Base-by-base conservation (phyloP, 2,113 vertebrate species). In the Fregetta grallaria region DNA sequence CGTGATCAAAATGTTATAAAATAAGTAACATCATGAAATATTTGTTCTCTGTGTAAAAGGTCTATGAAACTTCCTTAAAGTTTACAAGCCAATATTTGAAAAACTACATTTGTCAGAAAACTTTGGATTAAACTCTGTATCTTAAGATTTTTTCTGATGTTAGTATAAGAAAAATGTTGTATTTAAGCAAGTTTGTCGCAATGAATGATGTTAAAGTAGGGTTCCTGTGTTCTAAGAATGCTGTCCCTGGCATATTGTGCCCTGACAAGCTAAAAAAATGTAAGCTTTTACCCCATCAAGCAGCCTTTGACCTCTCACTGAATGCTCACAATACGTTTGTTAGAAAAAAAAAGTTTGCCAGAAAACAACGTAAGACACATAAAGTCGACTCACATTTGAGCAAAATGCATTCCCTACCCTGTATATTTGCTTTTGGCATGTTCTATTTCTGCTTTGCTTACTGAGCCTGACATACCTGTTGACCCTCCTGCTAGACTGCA, bases 151-250 rank as follows among this genome's bases (percentile, higher is more conserved):
- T 79, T 91, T 78, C 52, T 49, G 21, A 38, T 67, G 21, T 10
- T 53, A 44, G 15, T n/a, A 4, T 52, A n/a, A 86, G 38, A 71
- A 97, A 84, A 91, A 71, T 53, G 26, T 13, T 75, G 16, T 74
- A 2, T 88, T 95, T 71, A 95, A 82, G 23, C n/a, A 82, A 89
- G 75, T 94, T 91, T 94, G 50, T 65, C 47, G 45, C n/a, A 84
- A 81, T n/a, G 21, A 85, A 83, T 92, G 19, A 86, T 91, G 44
- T 85, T 86, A 87, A 96, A 94, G 70, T 71, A 63, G 9, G 32
- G 40, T 81, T 96, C 11, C 34, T 92, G 40, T 94, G 20, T n/a
- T 94, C 34, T 88, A 40, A 95, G 58, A 53, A 65, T 59, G 34
- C 71, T 45, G 6, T 87, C 97, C 52, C 78, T 58, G 20, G 40